Percentiles rank a stretch among this genome's conserved stretches.
Conservation (phyloP, 1,140 invertebrate species). For the Pseudomyrmex pallidus region DNA sequence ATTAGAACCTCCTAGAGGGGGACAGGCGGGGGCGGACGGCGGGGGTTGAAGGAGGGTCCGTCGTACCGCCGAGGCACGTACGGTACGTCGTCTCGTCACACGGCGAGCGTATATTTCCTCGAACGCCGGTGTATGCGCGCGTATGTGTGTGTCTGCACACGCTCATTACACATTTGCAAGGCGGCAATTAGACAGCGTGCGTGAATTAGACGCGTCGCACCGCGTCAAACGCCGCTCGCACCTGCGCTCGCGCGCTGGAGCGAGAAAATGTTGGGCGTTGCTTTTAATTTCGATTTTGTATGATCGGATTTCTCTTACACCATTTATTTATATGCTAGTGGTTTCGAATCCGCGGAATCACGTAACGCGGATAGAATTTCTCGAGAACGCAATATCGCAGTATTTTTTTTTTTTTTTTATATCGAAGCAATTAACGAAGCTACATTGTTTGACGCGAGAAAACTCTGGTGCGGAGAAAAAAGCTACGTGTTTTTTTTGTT, state of each 20-base stretch:
- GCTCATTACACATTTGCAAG: not conserved
- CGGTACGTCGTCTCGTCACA: slow-evolving; percentile 48
- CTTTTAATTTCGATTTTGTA: slow-evolving; percentile 18
- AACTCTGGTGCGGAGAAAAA: not conserved
- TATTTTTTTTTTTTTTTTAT: not conserved
- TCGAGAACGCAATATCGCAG: not conserved
- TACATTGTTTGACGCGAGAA: too few relatives aligned
- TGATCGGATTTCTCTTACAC: slow-evolving; percentile 10
- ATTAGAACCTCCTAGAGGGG: slow-evolving; percentile 82
- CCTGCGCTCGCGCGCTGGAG: slow-evolving; percentile 40
- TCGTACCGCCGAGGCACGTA: slow-evolving; percentile 79
- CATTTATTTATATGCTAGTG: not conserved
- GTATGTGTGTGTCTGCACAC: not conserved
- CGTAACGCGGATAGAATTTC: not conserved
- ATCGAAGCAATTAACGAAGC: too few relatives aligned
- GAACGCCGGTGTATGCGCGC: not conserved
- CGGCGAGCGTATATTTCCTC: slow-evolving; percentile 16
- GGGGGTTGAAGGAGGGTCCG: slow-evolving; percentile 35
- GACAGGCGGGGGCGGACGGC: slow-evolving; percentile 14
- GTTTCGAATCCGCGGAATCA: not conserved
- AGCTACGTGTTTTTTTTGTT: too few relatives aligned
- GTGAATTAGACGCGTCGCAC: slow-evolving; percentile 58
- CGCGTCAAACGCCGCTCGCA: slow-evolving; percentile 72
- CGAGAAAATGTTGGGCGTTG: not conserved
- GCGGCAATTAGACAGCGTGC: slow-evolving; percentile 34